Base-by-base conservation (phyloP, 2,113 vertebrate genomes). In the Labeo catla region DNA sequence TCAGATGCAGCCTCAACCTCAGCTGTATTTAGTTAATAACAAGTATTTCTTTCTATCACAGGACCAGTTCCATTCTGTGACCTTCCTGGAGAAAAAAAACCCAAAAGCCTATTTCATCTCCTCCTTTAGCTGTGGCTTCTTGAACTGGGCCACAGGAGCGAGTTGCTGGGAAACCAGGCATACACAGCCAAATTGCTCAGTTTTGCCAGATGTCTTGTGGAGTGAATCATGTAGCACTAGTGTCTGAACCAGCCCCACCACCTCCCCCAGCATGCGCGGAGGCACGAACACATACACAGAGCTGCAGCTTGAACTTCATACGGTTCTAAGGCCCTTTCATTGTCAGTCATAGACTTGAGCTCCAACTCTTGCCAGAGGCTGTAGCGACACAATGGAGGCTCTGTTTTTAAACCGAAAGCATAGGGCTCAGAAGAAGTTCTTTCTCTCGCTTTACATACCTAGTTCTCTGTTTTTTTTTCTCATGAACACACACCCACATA, bases 201-300 rank as follows among this genome's bases (percentile, higher is more conserved):
- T 82, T 80, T 86, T 89, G 88, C 88, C 88, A 89, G 88, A 89
- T 83, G 86, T 83, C 86, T 85, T 76, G 73, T 52, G 86, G 80
- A 87, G 86, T 87, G 85, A 85, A 87, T 89, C 88, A 85, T 85
- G 70, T 85, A 61, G 83, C 63, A 85, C 47, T 85, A 83, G 83
- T 87, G 86, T 82, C 88, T 89, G 78, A 50, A 79, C 85, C 49
- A 86, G 63, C 66, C 49, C 45, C 73, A 66, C 74, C 79, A 15
- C 61, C 65, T 10, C 28, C 65, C 65, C 59, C 54, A 45, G 34
- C n/a, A 47, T n/a, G 45, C 34, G 12, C 34, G 12, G 23, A 21
- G 47, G 61, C 65, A 54, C 77, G 21, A 68, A 70, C 72, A 34
- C 85, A 82, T 84, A 72, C 72, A 83, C 50, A 84, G 50, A 43